A percentile compares a stretch with the other conserved stretches of the same genome.
phyloP scores from a whole-genome alignment of 2,113 vertebrate genomes.

The Trachemys scripta region DNA sequence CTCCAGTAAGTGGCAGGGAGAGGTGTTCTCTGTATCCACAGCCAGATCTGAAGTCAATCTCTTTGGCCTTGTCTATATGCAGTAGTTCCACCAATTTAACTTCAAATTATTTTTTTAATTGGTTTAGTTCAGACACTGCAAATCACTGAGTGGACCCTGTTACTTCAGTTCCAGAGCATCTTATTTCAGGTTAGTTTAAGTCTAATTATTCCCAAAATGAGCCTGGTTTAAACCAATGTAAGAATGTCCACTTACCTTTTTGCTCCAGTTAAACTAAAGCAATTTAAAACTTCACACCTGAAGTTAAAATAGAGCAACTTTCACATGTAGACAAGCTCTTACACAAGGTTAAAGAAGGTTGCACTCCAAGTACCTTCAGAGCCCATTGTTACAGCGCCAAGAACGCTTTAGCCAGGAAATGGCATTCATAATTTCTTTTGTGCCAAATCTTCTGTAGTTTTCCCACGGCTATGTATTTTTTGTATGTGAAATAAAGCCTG shows the following conservation, averaged over 20 bases:
- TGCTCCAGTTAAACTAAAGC: background rate
- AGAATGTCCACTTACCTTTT: background rate
- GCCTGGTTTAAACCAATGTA: conserved; percentile 3
- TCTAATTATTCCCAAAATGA: background rate
- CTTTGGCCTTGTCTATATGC: background rate
- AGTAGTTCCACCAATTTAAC: background rate
- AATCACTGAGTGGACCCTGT: background rate
- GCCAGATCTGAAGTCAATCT: background rate
- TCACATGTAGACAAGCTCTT: background rate
- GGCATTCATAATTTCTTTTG: conserved; percentile 61
- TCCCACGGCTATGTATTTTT: conserved; percentile 38
- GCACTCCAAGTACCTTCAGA: conserved; percentile 17
- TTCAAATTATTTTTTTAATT: background rate
- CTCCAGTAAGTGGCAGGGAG: conserved; percentile 5
- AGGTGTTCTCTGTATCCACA: background rate
- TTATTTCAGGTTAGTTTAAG: too few species aligned
- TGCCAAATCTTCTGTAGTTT: conserved; percentile 46
- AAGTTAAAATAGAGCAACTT: background rate
- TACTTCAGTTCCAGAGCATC: background rate
- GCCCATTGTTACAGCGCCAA: conserved; percentile 6
- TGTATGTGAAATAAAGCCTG: conserved; percentile 40
- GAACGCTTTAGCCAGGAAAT: conserved; percentile 64
- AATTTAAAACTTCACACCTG: background rate
- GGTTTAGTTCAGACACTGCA: background rate
- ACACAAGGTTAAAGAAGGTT: background rate